These are phyloP conservation scores for Calidris pygmaea DNA, from an alignment of 2,113 vertebrate genomes.

Conservation along the genomic window DNA sequence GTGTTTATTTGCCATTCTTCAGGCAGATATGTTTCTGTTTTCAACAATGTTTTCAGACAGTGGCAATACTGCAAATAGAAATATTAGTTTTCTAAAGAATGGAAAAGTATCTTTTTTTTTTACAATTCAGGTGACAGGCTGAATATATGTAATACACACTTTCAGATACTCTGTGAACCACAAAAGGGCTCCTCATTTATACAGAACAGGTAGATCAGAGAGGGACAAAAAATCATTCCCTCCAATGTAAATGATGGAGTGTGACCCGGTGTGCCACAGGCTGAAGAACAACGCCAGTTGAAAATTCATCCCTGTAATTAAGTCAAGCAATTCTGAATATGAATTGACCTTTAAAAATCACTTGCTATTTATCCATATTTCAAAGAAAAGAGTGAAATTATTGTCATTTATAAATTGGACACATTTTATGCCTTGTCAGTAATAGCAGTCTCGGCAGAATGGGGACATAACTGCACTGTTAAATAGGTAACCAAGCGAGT, in stretches of 20 bases:
- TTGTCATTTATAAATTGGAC: background rate
- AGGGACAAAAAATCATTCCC: background rate
- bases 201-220: background rate
- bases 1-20: background rate
- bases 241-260: background rate
- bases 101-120: background rate
- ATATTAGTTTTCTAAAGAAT: background rate
- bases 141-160: background rate
- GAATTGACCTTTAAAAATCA: conserved; percentile 26
- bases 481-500: background rate
- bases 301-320: conserved; percentile 39
- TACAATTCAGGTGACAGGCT: background rate
- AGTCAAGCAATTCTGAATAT: background rate
- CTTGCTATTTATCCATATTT: background rate
- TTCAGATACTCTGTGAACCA: background rate
- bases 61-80: background rate
- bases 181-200: background rate
- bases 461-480: background rate
- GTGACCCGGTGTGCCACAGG: background rate
- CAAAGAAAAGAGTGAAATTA: background rate
- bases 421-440: background rate
- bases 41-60: background rate
- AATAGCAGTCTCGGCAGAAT: background rate
- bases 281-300: conserved; percentile 9
- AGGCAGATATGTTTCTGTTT: background rate